Percentiles rank a stretch among this genome's conserved stretches.
Conservation (phyloP, 1,140 invertebrate species). For the Cotesia typhae region DNA sequence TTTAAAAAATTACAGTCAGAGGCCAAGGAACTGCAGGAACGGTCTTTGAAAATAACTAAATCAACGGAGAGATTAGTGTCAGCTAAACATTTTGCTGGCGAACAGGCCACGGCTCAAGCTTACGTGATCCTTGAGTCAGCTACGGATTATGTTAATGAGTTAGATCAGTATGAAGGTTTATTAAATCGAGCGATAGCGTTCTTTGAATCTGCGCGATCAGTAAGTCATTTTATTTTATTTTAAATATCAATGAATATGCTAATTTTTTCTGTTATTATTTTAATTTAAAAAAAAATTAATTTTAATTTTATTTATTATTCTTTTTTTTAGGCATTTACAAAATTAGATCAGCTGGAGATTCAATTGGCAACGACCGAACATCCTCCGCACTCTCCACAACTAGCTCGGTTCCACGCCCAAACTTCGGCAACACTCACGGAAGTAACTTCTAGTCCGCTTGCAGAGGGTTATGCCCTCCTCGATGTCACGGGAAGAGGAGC, state of each 20-base stretch:
- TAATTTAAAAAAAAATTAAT: background rate
- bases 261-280: too few relatives aligned
- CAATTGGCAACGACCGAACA: constrained; percentile 75
- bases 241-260: background rate
- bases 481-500: constrained; percentile 73
- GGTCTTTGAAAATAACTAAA: constrained; percentile 78
- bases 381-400: constrained; percentile 70
- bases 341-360: constrained; percentile 81
- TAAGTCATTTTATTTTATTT: constrained; percentile 53
- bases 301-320: constrained; percentile 27
- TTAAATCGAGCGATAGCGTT: constrained; percentile 77
- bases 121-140: constrained; percentile 78
- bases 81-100: constrained; percentile 74
- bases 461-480: constrained; percentile 78
- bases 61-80: constrained; percentile 80
- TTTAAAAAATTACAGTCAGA: constrained; percentile 77
- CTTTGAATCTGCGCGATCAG: constrained; percentile 77
- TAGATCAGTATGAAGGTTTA: constrained; percentile 76
- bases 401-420: constrained; percentile 74
- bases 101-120: constrained; percentile 76
- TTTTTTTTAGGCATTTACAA: constrained; percentile 71
- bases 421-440: constrained; percentile 73
- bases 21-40: constrained; percentile 80
- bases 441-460: constrained; percentile 70
- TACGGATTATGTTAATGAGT: constrained; percentile 77